Conservation (phyloP, 2,797 vertebrate genomes). For the Etheostoma nigrum region DNA sequence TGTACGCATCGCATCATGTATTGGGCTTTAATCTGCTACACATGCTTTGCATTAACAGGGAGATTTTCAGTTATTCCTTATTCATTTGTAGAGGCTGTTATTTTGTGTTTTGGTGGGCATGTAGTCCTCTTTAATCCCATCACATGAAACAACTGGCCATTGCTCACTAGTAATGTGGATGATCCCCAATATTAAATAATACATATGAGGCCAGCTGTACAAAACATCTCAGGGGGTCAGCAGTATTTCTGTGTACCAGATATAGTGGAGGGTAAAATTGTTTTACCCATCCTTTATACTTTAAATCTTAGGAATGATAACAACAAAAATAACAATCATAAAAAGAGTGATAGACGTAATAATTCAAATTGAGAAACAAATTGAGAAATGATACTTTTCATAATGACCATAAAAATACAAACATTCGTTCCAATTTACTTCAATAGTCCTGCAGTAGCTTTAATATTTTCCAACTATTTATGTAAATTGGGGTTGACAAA, state of each 20-base stretch:
- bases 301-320: constrained; percentile 5
- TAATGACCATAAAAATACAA: not conserved
- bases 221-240: constrained; percentile 18
- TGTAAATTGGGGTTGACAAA: not conserved
- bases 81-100: constrained; percentile 24
- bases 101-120: constrained; percentile 29
- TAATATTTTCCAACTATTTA: too few relatives aligned
- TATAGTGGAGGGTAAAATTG: not conserved
- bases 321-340: not conserved
- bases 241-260: constrained; percentile 12
- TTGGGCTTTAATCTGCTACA: constrained; percentile 36
- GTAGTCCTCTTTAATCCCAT: constrained; percentile 52
- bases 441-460: not conserved
- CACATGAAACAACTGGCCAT: constrained; percentile 44
- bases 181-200: constrained; percentile 61
- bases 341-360: not conserved
- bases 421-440: not conserved
- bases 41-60: constrained; percentile 27
- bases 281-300: not conserved
- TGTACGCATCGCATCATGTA: constrained; percentile 24
- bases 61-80: constrained; percentile 28
- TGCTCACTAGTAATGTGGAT: constrained; percentile 55
- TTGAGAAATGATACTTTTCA: not conserved
- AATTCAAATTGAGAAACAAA: not conserved
- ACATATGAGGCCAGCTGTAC: constrained; percentile 38